phyloP scores from a whole-genome alignment of 2,113 vertebrate species.

The Nothocercus julius region DNA sequence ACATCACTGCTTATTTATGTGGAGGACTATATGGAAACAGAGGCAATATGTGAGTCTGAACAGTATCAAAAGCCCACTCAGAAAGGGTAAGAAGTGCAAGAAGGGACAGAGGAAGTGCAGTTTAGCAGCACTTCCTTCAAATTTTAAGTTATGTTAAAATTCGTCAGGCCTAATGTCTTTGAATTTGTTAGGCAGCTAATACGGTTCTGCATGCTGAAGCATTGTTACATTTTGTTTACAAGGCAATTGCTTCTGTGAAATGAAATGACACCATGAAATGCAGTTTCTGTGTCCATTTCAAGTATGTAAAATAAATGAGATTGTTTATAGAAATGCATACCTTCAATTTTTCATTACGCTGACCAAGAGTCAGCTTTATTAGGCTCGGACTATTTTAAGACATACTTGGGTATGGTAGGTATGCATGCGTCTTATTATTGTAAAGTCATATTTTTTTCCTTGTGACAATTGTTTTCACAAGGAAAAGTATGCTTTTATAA shows the following conservation, averaged over 20 bases:
- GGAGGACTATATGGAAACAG: not conserved
- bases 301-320: not conserved
- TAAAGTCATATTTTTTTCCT: not conserved
- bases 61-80: not conserved
- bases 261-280: not conserved
- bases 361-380: not conserved
- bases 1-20: not conserved
- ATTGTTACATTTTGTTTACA: not conserved
- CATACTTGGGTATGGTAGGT: not conserved
- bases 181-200: not conserved
- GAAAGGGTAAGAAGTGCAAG: not conserved
- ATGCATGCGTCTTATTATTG: not conserved
- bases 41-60: not conserved
- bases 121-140: not conserved
- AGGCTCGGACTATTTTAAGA: not conserved
- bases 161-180: not conserved
- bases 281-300: not conserved
- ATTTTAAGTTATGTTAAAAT: not conserved
- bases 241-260: not conserved
- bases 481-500: not conserved
- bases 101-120: not conserved
- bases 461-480: not conserved
- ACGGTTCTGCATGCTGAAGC: not conserved
- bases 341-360: not conserved
- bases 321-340: not conserved